Evolutionary conservation across 2,888 invertebrate species (phyloP), one percentile per base, ranked within the genome.

Genomic region (Hedychridium roseum): DNA sequence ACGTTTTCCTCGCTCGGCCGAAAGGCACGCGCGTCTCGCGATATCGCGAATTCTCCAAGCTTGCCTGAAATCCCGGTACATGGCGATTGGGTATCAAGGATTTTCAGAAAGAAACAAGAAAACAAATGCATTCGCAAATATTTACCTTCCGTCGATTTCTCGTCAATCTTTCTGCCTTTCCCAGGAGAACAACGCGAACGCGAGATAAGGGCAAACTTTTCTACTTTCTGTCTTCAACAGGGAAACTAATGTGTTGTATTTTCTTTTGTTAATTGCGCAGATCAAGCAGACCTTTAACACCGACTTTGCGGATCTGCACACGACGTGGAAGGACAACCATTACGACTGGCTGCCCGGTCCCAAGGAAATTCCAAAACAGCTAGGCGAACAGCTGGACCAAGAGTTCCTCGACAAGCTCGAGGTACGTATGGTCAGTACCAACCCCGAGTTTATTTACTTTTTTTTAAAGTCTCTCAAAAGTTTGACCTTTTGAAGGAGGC

Each of bases 271-370:
- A 3, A 2, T 67, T 80, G n/a, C 79, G 9, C 80, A 84, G 84
- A 80, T 81, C 43, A 73, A 72, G 57, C 65, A 73, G 55, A 80
- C 78, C 3, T 83, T 82, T 71, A 78, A 78, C 47, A 74, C 70
- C 50, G 76, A 79, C 49, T 79, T 78, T 48, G 57, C 68, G 18
- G 73, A 77, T 48, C 67, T 81, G 43, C 79, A 82, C 50, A 71
- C 78, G 27, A 70, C 72, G 49, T 83, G 81, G 78, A 79, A 77
- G 52, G 69, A 72, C 44, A 64, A 71, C 23, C 79, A 78, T 28
- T 83, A 82, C 64, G 76, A 80, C 35, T 85, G 84, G 83, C 74
- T 85, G 44, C 83, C 83, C 6, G 74, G 73, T 9, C 67, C 57
- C 14, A 64, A 74, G 4, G 70, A 81, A 51, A 80, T 84, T 53